These are phyloP conservation scores for Cosmia trapezina DNA, from an alignment of 2,888 invertebrate species.

Conservation along the genomic window DNA sequence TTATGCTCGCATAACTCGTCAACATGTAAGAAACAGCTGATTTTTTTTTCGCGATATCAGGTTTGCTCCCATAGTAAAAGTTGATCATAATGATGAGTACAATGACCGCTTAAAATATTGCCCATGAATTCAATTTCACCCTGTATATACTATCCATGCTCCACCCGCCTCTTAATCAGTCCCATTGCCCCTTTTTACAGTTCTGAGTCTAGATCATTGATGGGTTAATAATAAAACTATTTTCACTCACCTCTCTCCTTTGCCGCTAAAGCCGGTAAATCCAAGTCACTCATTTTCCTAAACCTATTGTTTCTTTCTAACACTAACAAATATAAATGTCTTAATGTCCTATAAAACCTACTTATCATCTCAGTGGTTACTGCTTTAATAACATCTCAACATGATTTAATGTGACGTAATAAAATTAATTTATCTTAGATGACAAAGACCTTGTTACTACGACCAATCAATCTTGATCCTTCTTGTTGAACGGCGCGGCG, in stretches of 20 bases:
- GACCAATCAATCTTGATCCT: slow-evolving; percentile 59
- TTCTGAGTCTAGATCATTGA: neutral
- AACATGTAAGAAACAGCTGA: no score
- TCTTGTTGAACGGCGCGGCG: neutral
- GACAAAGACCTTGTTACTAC: slow-evolving; percentile 46
- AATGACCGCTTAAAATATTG: no score
- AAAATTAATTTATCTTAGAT: slow-evolving; percentile 56
- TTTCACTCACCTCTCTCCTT: slow-evolving; percentile 63
- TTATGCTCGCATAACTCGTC: no score
- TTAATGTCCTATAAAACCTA: slow-evolving; percentile 27
- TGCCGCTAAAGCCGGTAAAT: slow-evolving; percentile 67
- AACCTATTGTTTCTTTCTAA: slow-evolving; percentile 8
- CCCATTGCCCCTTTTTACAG: no score
- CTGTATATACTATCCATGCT: no score
- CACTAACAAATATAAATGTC: slow-evolving; percentile 22
- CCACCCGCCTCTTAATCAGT: no score
- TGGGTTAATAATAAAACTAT: neutral
- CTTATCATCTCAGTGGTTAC: slow-evolving; percentile 56
- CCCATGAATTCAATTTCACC: no score
- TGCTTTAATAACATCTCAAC: slow-evolving; percentile 31
- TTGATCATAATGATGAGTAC: no score
- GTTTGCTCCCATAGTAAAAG: no score
- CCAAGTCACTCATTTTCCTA: slow-evolving; percentile 72
- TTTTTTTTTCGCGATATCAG: no score
- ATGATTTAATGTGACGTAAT: slow-evolving; percentile 55